Base-by-base conservation (phyloP, 2,888 invertebrate species). In the Hydraecia micacea region DNA sequence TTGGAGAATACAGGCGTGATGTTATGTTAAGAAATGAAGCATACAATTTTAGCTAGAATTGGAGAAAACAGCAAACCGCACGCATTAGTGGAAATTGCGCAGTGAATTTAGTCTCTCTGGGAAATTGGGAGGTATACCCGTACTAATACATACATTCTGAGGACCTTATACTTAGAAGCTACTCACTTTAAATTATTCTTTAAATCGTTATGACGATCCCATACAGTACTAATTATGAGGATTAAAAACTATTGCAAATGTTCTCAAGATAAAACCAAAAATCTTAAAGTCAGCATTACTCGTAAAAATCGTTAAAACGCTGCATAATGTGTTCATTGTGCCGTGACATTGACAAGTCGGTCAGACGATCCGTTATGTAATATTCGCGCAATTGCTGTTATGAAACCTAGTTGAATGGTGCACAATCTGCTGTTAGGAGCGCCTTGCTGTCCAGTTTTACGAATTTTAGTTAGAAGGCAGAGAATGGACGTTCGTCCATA, bases 311-410 rank as follows among this genome's bases (percentile, higher is more conserved):
- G 36, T 73, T 63, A 79, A 74, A 74, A 62, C 6, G 2, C 15
- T n/a, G 58, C 42, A 62, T 65, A 69, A 15, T 42, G 36, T 74
- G 83, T 63, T 81, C 83, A 86, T 73, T 80, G 85, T 78, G 71
- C 81, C 85, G 82, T 88, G 87, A 85, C 80, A 87, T 83, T 84
- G 86, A 81, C 68, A 72, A 84, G 67, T 80, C 82, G 88, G 85
- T 78, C 81, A 85, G 46, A 46, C 71, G 60, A 72, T 42, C 74
- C 36, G 75, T 86, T 80, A 83, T 25, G 70, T 80, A 84, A 88
- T 55, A 65, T 39, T 52, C 68, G 73, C 69, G 77, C 83, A 85
- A 79, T 74, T 80, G 58, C 1, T 73, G 62, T 81, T 86, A 76
- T 39, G 62, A 68, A 65, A 74, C 32, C n/a, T 28, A 63, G 52